Percentiles rank a stretch among this genome's conserved stretches.
phyloP scores from a whole-genome alignment of 2,888 invertebrate genomes.

The Apodemia mormo region DNA sequence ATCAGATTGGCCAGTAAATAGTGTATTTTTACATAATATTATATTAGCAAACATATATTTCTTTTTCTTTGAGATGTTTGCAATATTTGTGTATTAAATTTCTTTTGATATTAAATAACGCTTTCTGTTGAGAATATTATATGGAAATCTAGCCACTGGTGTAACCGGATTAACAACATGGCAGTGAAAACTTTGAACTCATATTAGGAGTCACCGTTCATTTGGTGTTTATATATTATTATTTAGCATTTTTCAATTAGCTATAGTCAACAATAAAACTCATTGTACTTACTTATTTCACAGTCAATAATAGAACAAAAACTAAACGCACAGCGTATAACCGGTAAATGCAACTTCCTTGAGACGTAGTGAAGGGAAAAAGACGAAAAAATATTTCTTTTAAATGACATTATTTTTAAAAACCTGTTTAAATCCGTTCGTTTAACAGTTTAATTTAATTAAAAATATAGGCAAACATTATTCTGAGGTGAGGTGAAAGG shows the following conservation, averaged over 20 bases:
- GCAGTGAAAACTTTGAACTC: conserved; percentile 20
- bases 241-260: neutral
- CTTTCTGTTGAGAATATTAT: neutral
- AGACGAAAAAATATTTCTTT: neutral
- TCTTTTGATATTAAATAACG: neutral
- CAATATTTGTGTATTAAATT: neutral
- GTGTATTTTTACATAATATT: too few relatives aligned
- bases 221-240: conserved; percentile 10
- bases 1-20: too few relatives aligned
- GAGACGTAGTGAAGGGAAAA: neutral
- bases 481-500: too few relatives aligned
- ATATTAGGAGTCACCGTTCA: conserved; percentile 20
- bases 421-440: neutral
- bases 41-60: neutral
- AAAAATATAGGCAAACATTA: too few relatives aligned
- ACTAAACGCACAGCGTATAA: neutral
- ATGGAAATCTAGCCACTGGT: conserved; percentile 23
- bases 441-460: too few relatives aligned
- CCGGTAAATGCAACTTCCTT: conserved; percentile 3
- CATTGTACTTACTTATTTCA: neutral
- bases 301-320: conserved; percentile 16
- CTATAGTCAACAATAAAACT: neutral
- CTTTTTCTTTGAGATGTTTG: neutral
- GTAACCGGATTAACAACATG: conserved; percentile 21
- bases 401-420: conserved; percentile 5